phyloP scores from a whole-genome alignment of 2,113 vertebrate genomes.

The Struthidea cinerea region DNA sequence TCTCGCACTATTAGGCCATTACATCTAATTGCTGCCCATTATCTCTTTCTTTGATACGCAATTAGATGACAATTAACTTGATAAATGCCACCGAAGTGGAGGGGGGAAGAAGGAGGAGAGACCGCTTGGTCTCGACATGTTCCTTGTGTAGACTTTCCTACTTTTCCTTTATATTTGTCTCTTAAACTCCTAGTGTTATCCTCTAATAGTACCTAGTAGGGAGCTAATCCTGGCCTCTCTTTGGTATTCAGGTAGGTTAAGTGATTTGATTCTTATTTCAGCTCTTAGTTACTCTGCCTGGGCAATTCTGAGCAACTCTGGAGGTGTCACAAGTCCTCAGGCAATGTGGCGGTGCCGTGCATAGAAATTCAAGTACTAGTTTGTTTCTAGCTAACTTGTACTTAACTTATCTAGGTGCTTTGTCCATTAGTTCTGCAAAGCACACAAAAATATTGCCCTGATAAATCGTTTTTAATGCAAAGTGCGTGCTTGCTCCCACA shows the following conservation, averaged over 20 bases:
- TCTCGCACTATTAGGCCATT: conserved; percentile 56
- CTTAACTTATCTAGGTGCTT: neutral
- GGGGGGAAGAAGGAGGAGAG: neutral
- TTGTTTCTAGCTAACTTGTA: neutral
- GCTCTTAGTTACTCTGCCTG: neutral
- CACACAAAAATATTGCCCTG: neutral
- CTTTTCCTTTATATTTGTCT: neutral
- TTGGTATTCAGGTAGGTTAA: neutral
- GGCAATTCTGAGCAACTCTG: neutral
- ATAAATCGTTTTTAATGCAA: neutral
- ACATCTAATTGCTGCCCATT: conserved; percentile 67
- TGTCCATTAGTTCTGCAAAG: neutral
- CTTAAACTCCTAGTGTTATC: neutral
- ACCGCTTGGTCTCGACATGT: fast-evolving
- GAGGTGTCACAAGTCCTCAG: neutral
- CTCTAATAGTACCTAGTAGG: neutral
- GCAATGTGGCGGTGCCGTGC: neutral
- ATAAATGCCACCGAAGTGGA: neutral
- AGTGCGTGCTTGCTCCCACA: neutral
- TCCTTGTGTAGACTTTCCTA: neutral
- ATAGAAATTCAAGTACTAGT: neutral
- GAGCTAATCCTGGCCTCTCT: neutral
- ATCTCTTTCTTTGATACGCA: conserved; percentile 70
- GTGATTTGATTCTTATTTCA: neutral
- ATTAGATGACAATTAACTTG: conserved; percentile 69